These are phyloP conservation scores for Pangasianodon hypophthalmus DNA, from an alignment of 2,113 vertebrate genomes.

Conservation along the genomic window DNA sequence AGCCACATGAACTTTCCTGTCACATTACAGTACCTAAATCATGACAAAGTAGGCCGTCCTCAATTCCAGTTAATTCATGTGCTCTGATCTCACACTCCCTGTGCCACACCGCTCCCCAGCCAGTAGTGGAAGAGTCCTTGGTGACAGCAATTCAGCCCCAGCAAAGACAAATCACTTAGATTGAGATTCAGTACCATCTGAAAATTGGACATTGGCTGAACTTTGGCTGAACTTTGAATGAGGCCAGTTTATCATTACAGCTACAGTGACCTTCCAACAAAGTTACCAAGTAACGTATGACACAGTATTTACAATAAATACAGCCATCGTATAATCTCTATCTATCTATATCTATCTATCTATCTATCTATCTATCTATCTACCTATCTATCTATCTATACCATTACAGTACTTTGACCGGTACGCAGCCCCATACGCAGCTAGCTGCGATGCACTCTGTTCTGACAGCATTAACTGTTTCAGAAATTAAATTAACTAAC, in stretches of 20 bases:
- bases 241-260: background rate
- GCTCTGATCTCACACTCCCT: background rate
- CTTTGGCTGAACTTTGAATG: background rate
- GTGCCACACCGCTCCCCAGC: background rate
- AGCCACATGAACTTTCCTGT: conserved; percentile 37
- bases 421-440: too few species aligned
- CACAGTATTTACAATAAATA: background rate
- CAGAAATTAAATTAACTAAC: too few species aligned
- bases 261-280: background rate
- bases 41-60: background rate
- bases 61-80: background rate
- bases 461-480: too few species aligned
- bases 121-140: background rate
- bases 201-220: background rate
- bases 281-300: background rate
- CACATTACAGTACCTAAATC: conserved; percentile 34
- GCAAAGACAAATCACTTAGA: background rate
- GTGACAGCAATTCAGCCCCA: background rate
- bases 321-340: background rate
- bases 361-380: too few species aligned
- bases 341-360: too few species aligned
- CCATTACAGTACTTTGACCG: too few species aligned
- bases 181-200: background rate
- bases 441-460: too few species aligned
- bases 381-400: too few species aligned